Conservation (phyloP, 1,140 invertebrate species). For the Drosophila punjabiensis region DNA sequence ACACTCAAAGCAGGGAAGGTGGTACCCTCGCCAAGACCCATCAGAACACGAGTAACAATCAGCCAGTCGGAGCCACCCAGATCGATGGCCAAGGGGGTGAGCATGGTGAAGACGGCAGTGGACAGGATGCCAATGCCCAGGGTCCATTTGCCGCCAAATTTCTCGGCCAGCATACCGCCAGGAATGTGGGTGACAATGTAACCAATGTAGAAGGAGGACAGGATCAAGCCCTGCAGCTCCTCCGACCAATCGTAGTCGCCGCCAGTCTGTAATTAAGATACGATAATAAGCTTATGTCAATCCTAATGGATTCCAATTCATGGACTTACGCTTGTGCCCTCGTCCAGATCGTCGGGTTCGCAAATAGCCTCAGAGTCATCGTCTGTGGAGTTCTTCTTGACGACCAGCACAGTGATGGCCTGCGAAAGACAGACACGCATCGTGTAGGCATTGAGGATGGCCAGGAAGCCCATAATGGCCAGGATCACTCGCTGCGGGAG, state of each 20-base stretch:
- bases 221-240: slow-evolving; percentile 86
- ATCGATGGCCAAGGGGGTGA: slow-evolving; percentile 89
- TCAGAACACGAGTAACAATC: slow-evolving; percentile 88
- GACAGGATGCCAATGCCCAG: slow-evolving; percentile 90
- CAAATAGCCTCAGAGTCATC: slow-evolving; percentile 55
- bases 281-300: neutral
- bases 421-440: slow-evolving; percentile 95
- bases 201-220: slow-evolving; percentile 88
- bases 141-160: slow-evolving; percentile 91
- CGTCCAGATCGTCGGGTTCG: slow-evolving; percentile 62
- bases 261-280: slow-evolving; percentile 15
- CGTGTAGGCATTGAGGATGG: slow-evolving; percentile 94
- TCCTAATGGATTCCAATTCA: neutral
- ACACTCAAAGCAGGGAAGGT: slow-evolving; percentile 92
- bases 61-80: slow-evolving; percentile 87
- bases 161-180: slow-evolving; percentile 89
- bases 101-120: slow-evolving; percentile 91
- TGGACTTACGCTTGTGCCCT: slow-evolving; percentile 15
- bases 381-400: slow-evolving; percentile 66
- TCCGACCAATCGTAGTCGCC: slow-evolving; percentile 73
- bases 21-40: slow-evolving; percentile 91
- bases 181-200: slow-evolving; percentile 87
- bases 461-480: slow-evolving; percentile 93
- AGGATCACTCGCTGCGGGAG: slow-evolving; percentile 91
- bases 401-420: slow-evolving; percentile 95